Evolutionary conservation across 2,888 invertebrate species (phyloP).

Genomic region (Latheticus oryzae): DNA sequence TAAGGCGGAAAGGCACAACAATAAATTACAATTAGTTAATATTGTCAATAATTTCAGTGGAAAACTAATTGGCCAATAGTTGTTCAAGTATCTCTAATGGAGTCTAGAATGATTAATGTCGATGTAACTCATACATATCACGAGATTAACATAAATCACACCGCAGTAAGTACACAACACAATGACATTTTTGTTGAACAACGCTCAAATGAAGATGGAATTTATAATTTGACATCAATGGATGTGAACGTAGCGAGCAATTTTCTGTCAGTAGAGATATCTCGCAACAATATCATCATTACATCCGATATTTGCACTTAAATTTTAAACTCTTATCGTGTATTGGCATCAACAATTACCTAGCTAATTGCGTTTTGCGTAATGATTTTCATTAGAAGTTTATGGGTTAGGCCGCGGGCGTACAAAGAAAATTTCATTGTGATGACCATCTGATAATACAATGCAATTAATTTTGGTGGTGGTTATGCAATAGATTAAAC

Average conservation of each 20-base stretch:
- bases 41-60: constrained; percentile 26
- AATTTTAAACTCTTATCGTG: constrained; percentile 6
- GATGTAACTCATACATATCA: constrained; percentile 11
- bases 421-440: constrained; percentile 1
- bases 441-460: constrained; percentile 13
- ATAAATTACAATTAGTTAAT: constrained; percentile 33
- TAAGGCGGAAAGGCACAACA: constrained; percentile 26
- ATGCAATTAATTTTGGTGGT: constrained; percentile 12
- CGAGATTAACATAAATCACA: constrained; percentile 26
- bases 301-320: constrained; percentile 18
- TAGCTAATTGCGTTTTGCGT: constrained; percentile 19
- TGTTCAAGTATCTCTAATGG: constrained; percentile 11
- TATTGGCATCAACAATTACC: constrained; percentile 3
- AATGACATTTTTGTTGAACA: constrained; percentile 22
- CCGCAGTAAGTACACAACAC: constrained; percentile 10
- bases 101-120: constrained; percentile 24
- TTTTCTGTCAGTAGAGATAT: constrained; percentile 11
- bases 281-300: constrained; percentile 28
- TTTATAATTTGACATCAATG: constrained; percentile 23
- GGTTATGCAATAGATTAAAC: constrained; percentile 23
- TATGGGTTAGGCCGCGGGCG: not conserved
- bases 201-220: constrained; percentile 27
- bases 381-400: constrained; percentile 6
- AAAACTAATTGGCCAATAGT: constrained; percentile 29
- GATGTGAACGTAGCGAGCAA: constrained; percentile 17